Conservation (phyloP, 2,888 invertebrate species). For the Calliphora vomitoria region DNA sequence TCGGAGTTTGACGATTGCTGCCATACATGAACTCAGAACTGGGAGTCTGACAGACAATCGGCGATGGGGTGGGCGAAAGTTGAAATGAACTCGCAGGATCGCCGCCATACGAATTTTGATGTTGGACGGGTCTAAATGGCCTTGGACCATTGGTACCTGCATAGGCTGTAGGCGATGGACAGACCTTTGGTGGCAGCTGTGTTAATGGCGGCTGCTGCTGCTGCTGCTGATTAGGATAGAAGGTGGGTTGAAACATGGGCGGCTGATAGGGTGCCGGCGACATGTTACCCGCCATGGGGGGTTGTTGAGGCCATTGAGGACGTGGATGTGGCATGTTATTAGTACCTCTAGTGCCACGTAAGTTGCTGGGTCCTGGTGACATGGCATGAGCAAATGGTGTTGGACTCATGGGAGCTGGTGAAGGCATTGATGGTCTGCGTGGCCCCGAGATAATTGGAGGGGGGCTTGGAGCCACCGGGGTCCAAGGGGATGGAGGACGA, state of each 20-base stretch:
- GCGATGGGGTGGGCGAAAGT: conserved; percentile 86
- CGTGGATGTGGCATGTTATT: conserved; percentile 88
- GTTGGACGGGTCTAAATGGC: conserved; percentile 84
- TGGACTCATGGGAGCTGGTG: conserved; percentile 77
- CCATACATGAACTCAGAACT: conserved; percentile 87
- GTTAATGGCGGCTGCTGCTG: conserved; percentile 9
- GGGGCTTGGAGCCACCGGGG: conserved; percentile 87
- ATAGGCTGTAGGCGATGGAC: conserved; percentile 70
- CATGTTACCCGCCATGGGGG: conserved; percentile 79
- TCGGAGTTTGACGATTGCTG: conserved; percentile 85
- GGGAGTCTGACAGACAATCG: conserved; percentile 87
- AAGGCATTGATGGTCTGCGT: conserved; percentile 85
- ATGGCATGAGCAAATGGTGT: conserved; percentile 83
- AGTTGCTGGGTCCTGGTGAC: conserved; percentile 85
- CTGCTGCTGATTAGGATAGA: conserved; percentile 71
- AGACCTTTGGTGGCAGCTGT: conserved; percentile 73
- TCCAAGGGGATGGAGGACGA: conserved; percentile 91
- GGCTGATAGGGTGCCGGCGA: conserved; percentile 83
- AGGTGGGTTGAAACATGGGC: conserved; percentile 74
- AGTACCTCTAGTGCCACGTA: conserved; percentile 84
- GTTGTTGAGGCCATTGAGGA: conserved; percentile 87
- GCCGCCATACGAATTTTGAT: conserved; percentile 81
- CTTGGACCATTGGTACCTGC: conserved; percentile 82
- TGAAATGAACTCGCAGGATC: conserved; percentile 83
- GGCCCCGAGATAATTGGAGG: conserved; percentile 89